These are phyloP conservation scores for Barypeithes pellucidus DNA, from an alignment of 2,888 invertebrate genomes.

Conservation along the genomic window DNA sequence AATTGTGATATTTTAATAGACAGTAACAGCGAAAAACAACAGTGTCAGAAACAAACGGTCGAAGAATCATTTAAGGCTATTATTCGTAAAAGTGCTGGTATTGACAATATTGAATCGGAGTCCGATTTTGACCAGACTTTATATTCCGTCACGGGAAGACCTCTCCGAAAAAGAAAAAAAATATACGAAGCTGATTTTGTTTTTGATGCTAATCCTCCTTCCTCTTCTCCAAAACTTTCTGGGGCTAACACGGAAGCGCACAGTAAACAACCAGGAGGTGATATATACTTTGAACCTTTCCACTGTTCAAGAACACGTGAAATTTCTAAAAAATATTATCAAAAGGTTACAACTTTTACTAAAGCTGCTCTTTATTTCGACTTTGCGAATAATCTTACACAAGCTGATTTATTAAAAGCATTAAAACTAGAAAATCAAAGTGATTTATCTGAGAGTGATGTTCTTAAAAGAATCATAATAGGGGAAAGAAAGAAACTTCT, in stretches of 20 bases:
- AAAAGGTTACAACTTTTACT: neutral
- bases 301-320: slow-evolving; percentile 46
- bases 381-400: slow-evolving; percentile 52
- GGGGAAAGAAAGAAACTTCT: slow-evolving; percentile 26
- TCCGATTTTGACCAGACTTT: slow-evolving; percentile 6
- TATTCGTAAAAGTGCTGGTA: slow-evolving; percentile 13
- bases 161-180: slow-evolving; percentile 25
- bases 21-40: neutral
- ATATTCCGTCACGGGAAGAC: slow-evolving; percentile 27
- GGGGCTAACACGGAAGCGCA: neutral
- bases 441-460: slow-evolving; percentile 27
- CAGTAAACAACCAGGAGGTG: neutral
- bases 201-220: neutral
- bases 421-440: slow-evolving; percentile 5
- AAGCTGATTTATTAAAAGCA: slow-evolving; percentile 50
- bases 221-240: neutral
- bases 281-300: neutral
- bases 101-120: neutral
- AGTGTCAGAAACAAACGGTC: neutral
- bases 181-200: slow-evolving; percentile 26
- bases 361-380: slow-evolving; percentile 31
- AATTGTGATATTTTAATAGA: neutral
- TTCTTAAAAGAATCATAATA: slow-evolving; percentile 27
- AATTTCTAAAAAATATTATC: slow-evolving; percentile 24
- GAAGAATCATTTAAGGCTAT: slow-evolving; percentile 31